These are phyloP conservation scores for Falco concolor DNA, from an alignment of 2,797 vertebrate genomes.

Conservation along the genomic window DNA sequence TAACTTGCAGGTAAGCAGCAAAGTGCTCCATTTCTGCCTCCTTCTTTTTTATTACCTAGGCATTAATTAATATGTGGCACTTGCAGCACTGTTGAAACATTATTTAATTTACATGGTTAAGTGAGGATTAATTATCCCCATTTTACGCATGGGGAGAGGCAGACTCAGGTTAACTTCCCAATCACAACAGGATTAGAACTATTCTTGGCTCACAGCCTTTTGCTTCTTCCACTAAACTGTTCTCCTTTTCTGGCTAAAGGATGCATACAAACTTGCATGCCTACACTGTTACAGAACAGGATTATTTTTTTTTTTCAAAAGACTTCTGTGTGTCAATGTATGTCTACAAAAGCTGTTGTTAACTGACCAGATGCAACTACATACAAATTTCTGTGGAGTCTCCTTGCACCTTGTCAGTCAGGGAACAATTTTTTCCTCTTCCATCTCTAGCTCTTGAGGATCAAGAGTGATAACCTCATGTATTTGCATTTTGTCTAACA, in stretches of 20 bases:
- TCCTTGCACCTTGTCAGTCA: neutral
- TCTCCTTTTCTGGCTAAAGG: neutral
- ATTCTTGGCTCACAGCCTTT: conserved; percentile 21
- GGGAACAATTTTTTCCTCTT: neutral
- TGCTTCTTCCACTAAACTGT: neutral
- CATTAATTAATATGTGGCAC: conserved; percentile 55
- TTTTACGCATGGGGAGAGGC: conserved; percentile 61
- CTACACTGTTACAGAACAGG: neutral
- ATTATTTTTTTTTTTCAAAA: neutral
- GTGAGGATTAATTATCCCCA: conserved; percentile 62
- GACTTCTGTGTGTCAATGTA: neutral
- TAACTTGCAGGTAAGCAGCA: conserved; percentile 17
- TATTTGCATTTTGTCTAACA: conserved; percentile 6
- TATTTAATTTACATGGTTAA: conserved; percentile 66
- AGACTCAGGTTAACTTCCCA: conserved; percentile 48
- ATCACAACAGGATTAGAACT: conserved; percentile 31
- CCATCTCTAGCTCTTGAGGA: neutral
- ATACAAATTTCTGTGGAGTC: neutral
- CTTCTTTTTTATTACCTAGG: conserved; percentile 26
- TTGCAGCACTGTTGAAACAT: conserved; percentile 56
- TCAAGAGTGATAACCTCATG: neutral
- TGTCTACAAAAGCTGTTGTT: neutral
- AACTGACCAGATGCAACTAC: neutral
- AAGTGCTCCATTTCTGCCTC: conserved; percentile 22
- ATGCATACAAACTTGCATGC: neutral